A percentile compares a stretch with the other conserved stretches of the same genome.
Conservation (phyloP, 2,113 vertebrate genomes). For the Thunnus thynnus region DNA sequence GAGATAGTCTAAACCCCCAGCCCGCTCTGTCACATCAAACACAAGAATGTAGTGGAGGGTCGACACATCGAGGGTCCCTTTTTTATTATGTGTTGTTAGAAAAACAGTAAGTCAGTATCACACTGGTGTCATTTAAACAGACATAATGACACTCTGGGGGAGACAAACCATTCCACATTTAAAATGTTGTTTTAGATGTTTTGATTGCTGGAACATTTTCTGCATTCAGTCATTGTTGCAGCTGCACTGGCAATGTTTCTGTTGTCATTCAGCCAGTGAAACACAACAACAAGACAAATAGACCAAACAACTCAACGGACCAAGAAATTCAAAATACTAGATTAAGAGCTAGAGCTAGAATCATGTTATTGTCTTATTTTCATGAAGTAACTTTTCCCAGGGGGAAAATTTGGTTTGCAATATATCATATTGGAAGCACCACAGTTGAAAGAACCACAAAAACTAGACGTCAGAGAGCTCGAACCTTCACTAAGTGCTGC, state of each 20-base stretch:
- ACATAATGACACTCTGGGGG: background rate
- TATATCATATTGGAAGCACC: too few species aligned
- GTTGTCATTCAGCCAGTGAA: background rate
- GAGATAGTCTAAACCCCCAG: background rate
- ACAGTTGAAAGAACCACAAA: too few species aligned
- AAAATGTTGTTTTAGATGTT: background rate
- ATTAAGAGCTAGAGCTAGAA: background rate
- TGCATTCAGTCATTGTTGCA: constrained; percentile 13
- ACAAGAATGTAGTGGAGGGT: constrained; percentile 7
- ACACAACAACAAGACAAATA: background rate
- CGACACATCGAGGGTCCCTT: background rate
- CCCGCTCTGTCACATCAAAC: constrained; percentile 12
- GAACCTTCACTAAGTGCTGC: too few species aligned
- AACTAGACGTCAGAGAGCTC: too few species aligned
- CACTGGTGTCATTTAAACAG: background rate
- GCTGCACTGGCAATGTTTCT: constrained; percentile 11
- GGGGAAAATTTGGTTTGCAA: too few species aligned
- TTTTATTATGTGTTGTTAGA: background rate
- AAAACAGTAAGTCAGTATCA: background rate
- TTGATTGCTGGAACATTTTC: constrained; percentile 20
- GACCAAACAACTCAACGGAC: too few species aligned
- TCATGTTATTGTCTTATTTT: too few species aligned
- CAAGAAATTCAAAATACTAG: background rate
- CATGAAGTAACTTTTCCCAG: too few species aligned
- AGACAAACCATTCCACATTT: background rate